Conservation (phyloP, 2,888 invertebrate species). For the Temnothorax rugatulus region DNA sequence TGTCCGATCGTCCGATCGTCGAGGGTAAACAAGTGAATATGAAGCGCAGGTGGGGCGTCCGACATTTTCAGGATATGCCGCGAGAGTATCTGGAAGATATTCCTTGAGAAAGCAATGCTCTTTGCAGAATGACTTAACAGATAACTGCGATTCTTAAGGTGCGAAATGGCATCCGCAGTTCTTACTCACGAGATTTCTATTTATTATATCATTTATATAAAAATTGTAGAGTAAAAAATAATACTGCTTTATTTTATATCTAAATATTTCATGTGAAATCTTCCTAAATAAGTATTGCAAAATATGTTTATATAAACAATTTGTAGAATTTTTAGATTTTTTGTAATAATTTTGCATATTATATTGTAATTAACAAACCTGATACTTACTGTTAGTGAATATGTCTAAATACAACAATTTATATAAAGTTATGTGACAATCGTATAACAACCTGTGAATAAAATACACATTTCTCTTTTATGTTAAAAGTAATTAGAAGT, state of each 20-base stretch:
- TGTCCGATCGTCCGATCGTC: not conserved
- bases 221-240: not conserved
- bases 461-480: not conserved
- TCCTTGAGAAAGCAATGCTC: slow-evolving; percentile 57
- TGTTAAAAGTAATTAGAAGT: not conserved
- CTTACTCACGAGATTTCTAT: not conserved
- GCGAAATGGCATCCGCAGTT: slow-evolving; percentile 21
- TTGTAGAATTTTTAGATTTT: not conserved
- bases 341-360: not conserved
- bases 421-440: not conserved
- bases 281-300: not conserved
- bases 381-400: not conserved
- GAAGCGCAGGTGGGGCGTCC: slow-evolving; percentile 11
- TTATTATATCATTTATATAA: slow-evolving; percentile 8
- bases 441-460: not conserved
- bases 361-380: not conserved
- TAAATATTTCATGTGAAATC: not conserved
- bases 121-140: slow-evolving; percentile 22
- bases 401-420: not conserved
- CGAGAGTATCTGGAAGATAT: not conserved
- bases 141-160: slow-evolving; percentile 11
- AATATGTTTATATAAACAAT: not conserved
- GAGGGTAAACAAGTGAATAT: slow-evolving; percentile 5
- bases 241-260: not conserved
- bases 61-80: slow-evolving; percentile 50